Evolutionary conservation across 2,888 invertebrate genomes (phyloP), one percentile per base, ranked within the genome.

Genomic region (Prionchulus punctatus): DNA sequence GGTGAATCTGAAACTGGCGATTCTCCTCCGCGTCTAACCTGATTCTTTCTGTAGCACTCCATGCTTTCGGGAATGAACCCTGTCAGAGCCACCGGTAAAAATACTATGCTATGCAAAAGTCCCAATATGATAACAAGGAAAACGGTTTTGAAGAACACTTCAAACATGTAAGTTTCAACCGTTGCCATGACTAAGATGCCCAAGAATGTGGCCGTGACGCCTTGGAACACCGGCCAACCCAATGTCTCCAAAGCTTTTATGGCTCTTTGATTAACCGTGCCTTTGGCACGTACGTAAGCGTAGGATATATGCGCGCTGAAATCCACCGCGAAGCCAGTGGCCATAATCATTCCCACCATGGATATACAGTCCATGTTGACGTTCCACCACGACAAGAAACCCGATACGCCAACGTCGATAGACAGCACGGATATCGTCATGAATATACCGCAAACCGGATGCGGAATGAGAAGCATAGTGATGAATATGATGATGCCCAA

Each of bases 261-360:
- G 1, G 89, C 86, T 59, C 82, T 79, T 27, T 85, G 84, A 54
- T 84, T 80, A 0, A 86, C 81, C 21, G 78, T 76, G 2, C 60
- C 58, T 15, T 82, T 82, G 0, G 87, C 86, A 2, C 86, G 84
- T 84, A 89, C 87, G 73, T 88, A 90, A 0, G 88, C 87, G 69
- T 91, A 90, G 66, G 89, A 88, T 61, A 90, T 89, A 70, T 90
- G 89, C 1, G 89, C 89, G 0, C 88, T 88, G 70, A 88, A 90
- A 69, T 90, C 89, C 0, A 91, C 90, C 4, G 89, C 89, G 75
- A 91, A 91, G 54, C 91, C 92, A 59, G 91, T 90, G 72, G 90
- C 90, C 90, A 92, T 91, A 63, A 92, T 91, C 53, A 92, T 77
- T 71, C 91, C 90, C 60, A 91, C 90, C 90, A 92, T 91, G 1